phyloP scores from a whole-genome alignment of 2,797 vertebrate species.

The Acestrorhynchus altus region DNA sequence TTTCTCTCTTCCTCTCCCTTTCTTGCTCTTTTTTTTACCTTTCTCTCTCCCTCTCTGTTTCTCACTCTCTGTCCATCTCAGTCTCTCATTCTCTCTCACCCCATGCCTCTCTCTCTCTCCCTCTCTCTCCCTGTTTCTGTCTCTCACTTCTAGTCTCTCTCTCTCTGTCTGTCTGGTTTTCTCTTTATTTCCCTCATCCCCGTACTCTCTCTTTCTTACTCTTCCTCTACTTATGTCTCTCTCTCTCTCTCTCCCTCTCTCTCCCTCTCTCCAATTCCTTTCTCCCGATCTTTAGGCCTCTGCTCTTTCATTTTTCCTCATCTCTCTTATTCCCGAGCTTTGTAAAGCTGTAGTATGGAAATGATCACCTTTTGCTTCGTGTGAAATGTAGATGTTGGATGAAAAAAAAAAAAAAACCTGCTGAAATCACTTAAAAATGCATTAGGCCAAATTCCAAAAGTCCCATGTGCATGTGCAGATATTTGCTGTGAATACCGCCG shows the following conservation, averaged over 20 bases:
- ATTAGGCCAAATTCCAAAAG: conserved; percentile 49
- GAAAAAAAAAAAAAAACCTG: conserved; percentile 1
- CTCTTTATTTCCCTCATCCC: neutral
- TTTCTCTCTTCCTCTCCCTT: neutral
- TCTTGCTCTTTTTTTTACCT: neutral
- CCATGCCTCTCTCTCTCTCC: neutral
- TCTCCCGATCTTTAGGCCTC: conserved; percentile 45
- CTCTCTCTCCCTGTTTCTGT: neutral
- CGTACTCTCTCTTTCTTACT: no score
- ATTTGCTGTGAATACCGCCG: conserved; percentile 29
- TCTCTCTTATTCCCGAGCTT: conserved; percentile 10
- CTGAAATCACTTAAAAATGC: conserved; percentile 53
- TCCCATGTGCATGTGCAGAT: conserved; percentile 53
- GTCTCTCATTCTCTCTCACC: no score
- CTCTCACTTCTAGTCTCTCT: neutral
- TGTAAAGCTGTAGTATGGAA: neutral
- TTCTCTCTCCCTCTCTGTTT: neutral
- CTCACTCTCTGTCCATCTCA: no score
- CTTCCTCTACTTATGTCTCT: no score
- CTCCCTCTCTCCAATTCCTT: conserved; percentile 41
- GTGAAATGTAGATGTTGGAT: conserved; percentile 24
- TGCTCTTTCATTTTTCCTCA: no score
- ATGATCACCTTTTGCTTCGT: conserved; percentile 23
- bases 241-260: conserved; percentile 18
- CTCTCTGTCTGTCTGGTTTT: neutral